A percentile compares a stretch with the other conserved stretches of the same genome.
Conservation (phyloP, 2,888 invertebrate genomes). For the Troides oblongomaculatus region DNA sequence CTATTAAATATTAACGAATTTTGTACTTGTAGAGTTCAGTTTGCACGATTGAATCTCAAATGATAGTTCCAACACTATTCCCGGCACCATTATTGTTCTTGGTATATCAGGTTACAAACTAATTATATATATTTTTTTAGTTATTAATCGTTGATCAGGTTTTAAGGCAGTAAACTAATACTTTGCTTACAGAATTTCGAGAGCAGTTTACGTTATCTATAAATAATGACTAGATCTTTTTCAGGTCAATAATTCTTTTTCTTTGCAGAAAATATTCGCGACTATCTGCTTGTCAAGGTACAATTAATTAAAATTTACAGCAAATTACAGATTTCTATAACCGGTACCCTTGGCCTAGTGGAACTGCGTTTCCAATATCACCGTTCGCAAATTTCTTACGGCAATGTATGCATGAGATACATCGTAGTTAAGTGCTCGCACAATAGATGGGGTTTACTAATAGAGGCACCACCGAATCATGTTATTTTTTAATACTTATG, state of each 20-base stretch:
- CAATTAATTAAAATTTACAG: slow-evolving; percentile 8
- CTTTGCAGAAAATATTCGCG: slow-evolving; percentile 11
- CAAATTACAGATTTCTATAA: slow-evolving; percentile 3
- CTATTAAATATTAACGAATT: not conserved
- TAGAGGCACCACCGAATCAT: slow-evolving; percentile 11
- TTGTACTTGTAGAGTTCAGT: not conserved
- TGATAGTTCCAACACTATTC: not conserved
- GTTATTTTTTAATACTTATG: not conserved
- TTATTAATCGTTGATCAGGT: not conserved
- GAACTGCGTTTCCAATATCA: slow-evolving; percentile 8
- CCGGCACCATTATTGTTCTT: not conserved
- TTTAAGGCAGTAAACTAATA: not conserved
- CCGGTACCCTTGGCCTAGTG: slow-evolving; percentile 3
- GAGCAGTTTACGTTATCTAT: not conserved
- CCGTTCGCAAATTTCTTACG: slow-evolving; percentile 8
- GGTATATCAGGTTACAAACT: not conserved
- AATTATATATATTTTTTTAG: too few relatives aligned
- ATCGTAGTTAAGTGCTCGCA: slow-evolving; percentile 9
- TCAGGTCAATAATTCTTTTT: slow-evolving; percentile 13
- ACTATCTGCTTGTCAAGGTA: slow-evolving; percentile 11
- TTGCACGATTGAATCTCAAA: not conserved
- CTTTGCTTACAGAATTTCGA: not conserved
- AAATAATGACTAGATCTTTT: slow-evolving; percentile 10
- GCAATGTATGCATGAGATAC: slow-evolving; percentile 20
- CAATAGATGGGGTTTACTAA: slow-evolving; percentile 17